These are phyloP conservation scores for Archivesica marissinica DNA, from an alignment of 1,140 invertebrate species.

Conservation along the genomic window DNA sequence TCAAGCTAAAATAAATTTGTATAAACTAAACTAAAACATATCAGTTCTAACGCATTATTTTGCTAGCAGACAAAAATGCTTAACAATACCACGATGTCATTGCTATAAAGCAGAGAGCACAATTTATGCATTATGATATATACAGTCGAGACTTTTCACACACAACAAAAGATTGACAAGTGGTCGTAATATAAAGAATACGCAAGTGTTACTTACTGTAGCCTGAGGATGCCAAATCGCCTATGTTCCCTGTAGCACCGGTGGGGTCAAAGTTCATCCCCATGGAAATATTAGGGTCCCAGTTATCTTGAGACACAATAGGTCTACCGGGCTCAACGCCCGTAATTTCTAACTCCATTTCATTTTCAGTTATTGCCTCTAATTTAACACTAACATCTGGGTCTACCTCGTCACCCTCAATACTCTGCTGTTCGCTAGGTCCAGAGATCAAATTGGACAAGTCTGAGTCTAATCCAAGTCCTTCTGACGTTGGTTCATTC, in stretches of 20 bases:
- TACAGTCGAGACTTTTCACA: too few relatives aligned
- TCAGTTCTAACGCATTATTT: too few relatives aligned
- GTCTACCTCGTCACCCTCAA: constrained; percentile 6
- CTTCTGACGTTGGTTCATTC: constrained; percentile 9
- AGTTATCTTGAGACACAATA: neutral
- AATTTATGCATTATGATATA: too few relatives aligned
- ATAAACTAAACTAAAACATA: too few relatives aligned
- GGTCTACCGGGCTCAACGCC: constrained; percentile 55
- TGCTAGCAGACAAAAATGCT: too few relatives aligned
- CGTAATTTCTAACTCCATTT: constrained; percentile 56
- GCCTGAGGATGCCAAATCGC: constrained; percentile 19
- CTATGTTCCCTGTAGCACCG: constrained; percentile 31
- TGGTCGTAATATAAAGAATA: constrained; percentile 5
- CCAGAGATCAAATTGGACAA: constrained; percentile 40
- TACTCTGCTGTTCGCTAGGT: neutral
- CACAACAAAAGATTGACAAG: neutral
- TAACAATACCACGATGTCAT: too few relatives aligned
- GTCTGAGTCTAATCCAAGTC: constrained; percentile 36
- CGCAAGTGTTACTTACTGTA: constrained; percentile 55
- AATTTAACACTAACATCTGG: constrained; percentile 55
- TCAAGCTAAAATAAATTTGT: too few relatives aligned
- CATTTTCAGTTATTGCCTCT: constrained; percentile 50
- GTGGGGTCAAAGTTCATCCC: constrained; percentile 24
- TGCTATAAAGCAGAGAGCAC: too few relatives aligned
- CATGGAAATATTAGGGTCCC: constrained; percentile 44